phyloP scores from a whole-genome alignment of 2,888 invertebrate species.

The Buathra laborator region DNA sequence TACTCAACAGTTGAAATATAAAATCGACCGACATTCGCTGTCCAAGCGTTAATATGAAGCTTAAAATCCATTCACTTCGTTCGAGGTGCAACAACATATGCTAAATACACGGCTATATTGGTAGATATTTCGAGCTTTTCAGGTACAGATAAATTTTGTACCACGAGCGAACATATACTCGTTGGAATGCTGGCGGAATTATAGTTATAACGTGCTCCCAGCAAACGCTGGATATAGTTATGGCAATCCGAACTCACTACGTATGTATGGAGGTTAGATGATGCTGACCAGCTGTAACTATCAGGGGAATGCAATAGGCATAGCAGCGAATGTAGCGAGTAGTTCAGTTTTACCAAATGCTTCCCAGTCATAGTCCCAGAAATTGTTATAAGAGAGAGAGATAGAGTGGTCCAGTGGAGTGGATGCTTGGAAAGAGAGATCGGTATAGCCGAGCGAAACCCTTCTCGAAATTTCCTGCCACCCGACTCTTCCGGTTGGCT shows the following conservation, averaged over 20 bases:
- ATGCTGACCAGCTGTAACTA: neutral
- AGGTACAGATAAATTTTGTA: neutral
- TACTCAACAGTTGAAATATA: neutral
- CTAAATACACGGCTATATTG: neutral
- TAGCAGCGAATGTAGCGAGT: neutral
- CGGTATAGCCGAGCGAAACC: slow-evolving; percentile 48
- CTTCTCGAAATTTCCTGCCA: slow-evolving; percentile 69
- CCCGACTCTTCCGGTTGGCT: slow-evolving; percentile 72
- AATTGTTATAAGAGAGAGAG: slow-evolving; percentile 11
- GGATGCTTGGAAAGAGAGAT: slow-evolving; percentile 23
- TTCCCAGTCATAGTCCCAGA: slow-evolving; percentile 24
- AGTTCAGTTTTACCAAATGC: slow-evolving; percentile 18
- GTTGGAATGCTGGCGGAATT: neutral
- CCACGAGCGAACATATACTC: neutral
- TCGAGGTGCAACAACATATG: neutral
- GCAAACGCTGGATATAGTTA: too few relatives aligned
- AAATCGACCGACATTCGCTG: neutral
- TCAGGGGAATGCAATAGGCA: neutral
- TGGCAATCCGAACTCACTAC: neutral
- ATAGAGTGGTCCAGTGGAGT: slow-evolving; percentile 15
- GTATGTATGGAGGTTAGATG: neutral
- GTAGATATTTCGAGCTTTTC: neutral
- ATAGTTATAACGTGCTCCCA: neutral
- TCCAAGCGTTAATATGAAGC: neutral
- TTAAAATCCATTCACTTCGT: neutral